Base-by-base conservation (phyloP, 2,888 invertebrate species). In the Drosophila koepferae region DNA sequence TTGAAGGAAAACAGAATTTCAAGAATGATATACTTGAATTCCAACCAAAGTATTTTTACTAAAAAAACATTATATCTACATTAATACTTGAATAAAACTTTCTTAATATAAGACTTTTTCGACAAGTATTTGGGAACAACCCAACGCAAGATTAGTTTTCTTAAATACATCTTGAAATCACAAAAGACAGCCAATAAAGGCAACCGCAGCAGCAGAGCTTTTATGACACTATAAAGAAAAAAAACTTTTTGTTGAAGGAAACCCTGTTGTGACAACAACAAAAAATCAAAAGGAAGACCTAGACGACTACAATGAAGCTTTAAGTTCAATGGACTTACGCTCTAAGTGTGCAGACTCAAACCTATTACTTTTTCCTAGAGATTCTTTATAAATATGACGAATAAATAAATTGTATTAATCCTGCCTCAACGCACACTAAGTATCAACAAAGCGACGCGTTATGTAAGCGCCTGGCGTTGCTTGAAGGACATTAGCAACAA, bases 391-490 rank as follows among this genome's bases (percentile, higher is more conserved):
- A 66, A 51, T 60, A 74, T 68, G 23, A 31, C 40, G 51, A 56
- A 71, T 36, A 36, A 36, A 49, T 31, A 51, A 20, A 34, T 18
- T 18, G 12, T 51, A 20, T 36, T 51, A 51, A 36, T 72, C 58
- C 23, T 28, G 49, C 48, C 66, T 20, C 41, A 34, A 4, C 34
- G 20, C 56, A 34, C 41, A 44, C 46, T 41, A 41, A 55, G 53
- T 38, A 38, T 41, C 55, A n/a, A 53, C 55, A 54, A 51, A 18
- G 36, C 62, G 51, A 63, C 34, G 56, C 48, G 62, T 89, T 86
- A 86, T 86, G 74, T 85, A 89, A 85, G 72, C 66, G 53, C 23
- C 63, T 66, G 71, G 46, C 58, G 53, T 72, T 80, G n/a, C 38
- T 23, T 77, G 77, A 81, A 81, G 69, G 80, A 77, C 81, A 28